These are phyloP conservation scores for Caenorhabditis sp. DNA, from an alignment of 2,888 invertebrate genomes.

Conservation along the genomic window DNA sequence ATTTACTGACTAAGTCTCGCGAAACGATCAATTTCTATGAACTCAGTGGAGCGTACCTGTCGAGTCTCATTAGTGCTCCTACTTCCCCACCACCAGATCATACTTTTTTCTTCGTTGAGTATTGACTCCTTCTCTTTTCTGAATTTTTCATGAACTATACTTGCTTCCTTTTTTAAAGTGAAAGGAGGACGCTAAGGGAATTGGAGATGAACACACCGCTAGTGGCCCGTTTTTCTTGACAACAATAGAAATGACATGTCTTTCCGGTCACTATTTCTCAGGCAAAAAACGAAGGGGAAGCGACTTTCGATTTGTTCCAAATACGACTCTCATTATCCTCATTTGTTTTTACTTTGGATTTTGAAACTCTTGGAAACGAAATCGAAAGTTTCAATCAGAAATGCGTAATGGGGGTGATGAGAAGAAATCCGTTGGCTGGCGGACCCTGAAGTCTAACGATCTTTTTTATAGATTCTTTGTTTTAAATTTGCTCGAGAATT, in stretches of 20 bases:
- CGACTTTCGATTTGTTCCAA: constrained; percentile 42
- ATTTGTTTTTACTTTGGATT: constrained; percentile 3
- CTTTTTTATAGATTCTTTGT: constrained; percentile 24
- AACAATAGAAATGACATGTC: constrained; percentile 53
- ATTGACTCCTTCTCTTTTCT: constrained; percentile 24
- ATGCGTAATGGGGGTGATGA: background rate
- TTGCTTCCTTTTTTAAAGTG: constrained; percentile 35
- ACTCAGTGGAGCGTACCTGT: constrained; percentile 43
- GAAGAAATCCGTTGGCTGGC: background rate
- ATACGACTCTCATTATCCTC: constrained; percentile 46
- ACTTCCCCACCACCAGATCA: background rate
- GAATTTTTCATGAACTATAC: constrained; percentile 62
- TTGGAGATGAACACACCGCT: constrained; percentile 60
- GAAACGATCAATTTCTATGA: constrained; percentile 52
- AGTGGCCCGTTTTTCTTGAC: constrained; percentile 44
- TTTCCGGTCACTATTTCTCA: constrained; percentile 58
- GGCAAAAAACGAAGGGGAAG: constrained; percentile 17
- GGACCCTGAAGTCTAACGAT: constrained; percentile 33
- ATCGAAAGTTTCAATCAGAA: background rate
- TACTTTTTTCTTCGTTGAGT: constrained; percentile 8
- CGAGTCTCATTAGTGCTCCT: constrained; percentile 42
- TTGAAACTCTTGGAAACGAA: constrained; percentile 11
- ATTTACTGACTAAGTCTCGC: constrained; percentile 32
- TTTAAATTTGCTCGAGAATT: constrained; percentile 33
- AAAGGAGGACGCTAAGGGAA: constrained; percentile 26